These are phyloP conservation scores for Leptosomus discolor DNA, from an alignment of 2,113 vertebrate genomes.

Conservation along the genomic window DNA sequence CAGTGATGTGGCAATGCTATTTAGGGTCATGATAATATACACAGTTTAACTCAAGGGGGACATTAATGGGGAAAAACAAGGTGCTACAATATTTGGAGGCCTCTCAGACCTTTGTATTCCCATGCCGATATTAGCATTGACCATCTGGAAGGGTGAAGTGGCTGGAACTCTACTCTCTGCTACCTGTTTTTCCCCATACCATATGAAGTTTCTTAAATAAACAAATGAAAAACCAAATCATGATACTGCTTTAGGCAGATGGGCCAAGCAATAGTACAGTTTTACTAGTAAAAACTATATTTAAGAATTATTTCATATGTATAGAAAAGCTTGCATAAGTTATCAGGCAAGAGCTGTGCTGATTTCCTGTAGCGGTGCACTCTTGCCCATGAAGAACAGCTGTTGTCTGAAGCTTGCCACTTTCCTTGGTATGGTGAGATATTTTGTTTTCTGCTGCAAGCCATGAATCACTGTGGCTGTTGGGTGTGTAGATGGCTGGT, in stretches of 20 bases:
- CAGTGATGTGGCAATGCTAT: not conserved
- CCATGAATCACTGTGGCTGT: not conserved
- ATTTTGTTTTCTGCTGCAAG: not conserved
- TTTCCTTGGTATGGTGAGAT: not conserved
- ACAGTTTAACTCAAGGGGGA: not conserved
- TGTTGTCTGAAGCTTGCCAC: not conserved
- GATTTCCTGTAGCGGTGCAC: not conserved
- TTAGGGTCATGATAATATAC: not conserved
- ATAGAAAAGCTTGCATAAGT: not conserved
- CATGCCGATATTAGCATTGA: not conserved
- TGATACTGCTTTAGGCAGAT: not conserved
- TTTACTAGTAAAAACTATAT: not conserved
- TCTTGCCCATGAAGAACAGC: not conserved
- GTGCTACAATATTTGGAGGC: not conserved
- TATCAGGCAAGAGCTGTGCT: not conserved
- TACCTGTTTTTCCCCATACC: not conserved
- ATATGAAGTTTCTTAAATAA: not conserved
- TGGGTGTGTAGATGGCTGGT: not conserved
- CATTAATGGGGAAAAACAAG: not conserved
- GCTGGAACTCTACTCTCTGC: not conserved
- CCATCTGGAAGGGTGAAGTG: not conserved
- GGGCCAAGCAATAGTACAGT: not conserved
- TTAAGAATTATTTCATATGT: not conserved
- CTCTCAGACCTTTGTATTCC: not conserved
- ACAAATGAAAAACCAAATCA: not conserved